These are phyloP conservation scores for Armadillidium nasatum DNA, from an alignment of 1,140 invertebrate species.

Conservation along the genomic window DNA sequence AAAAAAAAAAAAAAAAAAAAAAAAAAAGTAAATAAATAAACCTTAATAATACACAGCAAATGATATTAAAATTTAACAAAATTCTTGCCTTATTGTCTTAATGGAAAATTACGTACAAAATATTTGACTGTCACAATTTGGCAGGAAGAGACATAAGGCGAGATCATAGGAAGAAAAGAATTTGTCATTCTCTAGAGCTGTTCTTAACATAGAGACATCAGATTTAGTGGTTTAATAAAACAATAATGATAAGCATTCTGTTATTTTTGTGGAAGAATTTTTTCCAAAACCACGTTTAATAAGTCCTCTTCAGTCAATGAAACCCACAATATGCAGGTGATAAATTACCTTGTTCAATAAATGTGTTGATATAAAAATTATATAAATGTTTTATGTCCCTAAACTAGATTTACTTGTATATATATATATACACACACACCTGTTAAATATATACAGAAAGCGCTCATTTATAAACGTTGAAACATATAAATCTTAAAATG, in stretches of 20 bases:
- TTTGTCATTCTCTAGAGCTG: too few relatives aligned
- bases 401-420: not conserved
- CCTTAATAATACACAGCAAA: too few relatives aligned
- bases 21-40: too few relatives aligned
- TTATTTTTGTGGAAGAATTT: not conserved
- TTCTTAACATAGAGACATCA: too few relatives aligned
- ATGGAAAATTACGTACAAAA: too few relatives aligned
- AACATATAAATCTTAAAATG: not conserved
- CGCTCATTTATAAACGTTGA: not conserved
- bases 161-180: too few relatives aligned
- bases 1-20: too few relatives aligned
- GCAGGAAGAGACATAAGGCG: too few relatives aligned
- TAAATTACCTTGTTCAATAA: not conserved
- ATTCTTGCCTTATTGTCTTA: too few relatives aligned
- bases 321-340: not conserved
- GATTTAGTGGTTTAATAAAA: not conserved
- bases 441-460: not conserved
- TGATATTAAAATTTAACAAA: too few relatives aligned
- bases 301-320: not conserved
- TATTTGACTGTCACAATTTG: too few relatives aligned
- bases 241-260: not conserved
- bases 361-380: conserved; percentile 8
- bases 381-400: not conserved
- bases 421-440: not conserved
- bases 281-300: not conserved